Conservation (phyloP, 2,113 vertebrate genomes). For the Gulo gulo region DNA sequence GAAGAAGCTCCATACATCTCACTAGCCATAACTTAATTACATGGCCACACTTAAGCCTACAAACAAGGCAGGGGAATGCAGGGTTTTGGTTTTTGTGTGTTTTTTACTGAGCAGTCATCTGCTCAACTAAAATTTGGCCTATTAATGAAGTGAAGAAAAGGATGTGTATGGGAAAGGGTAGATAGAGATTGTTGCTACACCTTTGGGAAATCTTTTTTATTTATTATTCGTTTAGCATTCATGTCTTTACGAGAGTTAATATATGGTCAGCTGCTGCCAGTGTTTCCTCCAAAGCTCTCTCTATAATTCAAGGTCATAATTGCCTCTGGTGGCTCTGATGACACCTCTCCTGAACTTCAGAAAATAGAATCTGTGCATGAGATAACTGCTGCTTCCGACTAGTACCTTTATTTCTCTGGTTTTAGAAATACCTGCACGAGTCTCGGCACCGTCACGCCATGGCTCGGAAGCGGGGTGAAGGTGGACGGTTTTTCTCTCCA, state of each 20-base stretch:
- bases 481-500: slow-evolving; percentile 96
- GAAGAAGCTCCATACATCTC: neutral
- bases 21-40: neutral
- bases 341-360: neutral
- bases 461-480: slow-evolving; percentile 96
- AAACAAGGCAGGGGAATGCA: neutral
- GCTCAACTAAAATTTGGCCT: neutral
- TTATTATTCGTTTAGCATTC: neutral
- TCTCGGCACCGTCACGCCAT: slow-evolving; percentile 97
- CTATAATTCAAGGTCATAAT: neutral
- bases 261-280: neutral
- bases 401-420: neutral
- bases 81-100: neutral
- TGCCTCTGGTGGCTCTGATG: neutral
- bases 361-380: neutral
- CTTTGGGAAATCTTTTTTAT: neutral
- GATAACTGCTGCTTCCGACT: neutral
- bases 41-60: neutral
- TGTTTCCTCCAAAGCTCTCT: neutral
- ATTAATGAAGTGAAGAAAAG: neutral
- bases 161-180: neutral
- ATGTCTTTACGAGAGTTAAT: neutral
- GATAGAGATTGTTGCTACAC: neutral
- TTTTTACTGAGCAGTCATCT: neutral
- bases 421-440: slow-evolving; percentile 98